Evolutionary conservation across 92 coral and sea anemone species (phyloP).

Genomic region (Siderastrea siderea): DNA sequence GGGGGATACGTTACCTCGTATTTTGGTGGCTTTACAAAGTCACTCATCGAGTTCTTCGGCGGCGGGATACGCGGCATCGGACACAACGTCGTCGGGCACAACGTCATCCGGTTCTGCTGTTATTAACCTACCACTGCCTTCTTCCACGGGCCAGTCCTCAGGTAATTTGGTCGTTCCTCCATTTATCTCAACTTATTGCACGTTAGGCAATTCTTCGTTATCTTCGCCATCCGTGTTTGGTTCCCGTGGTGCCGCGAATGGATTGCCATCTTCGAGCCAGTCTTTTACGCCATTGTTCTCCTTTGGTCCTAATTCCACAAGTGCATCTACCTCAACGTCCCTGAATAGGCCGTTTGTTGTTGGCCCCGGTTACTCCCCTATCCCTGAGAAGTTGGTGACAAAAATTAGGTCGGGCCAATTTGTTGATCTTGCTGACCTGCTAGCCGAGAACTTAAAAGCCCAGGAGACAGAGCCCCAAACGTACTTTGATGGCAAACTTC

Average conservation of each 20-base stretch:
- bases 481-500: not conserved
- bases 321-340: too few relatives aligned
- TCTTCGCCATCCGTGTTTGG: not conserved
- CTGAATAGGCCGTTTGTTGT: not conserved
- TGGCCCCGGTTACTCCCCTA: not conserved
- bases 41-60: too few relatives aligned
- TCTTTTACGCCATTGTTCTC: not conserved
- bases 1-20: too few relatives aligned
- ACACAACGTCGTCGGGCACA: not conserved
- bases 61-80: not conserved
- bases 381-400: slow-evolving; percentile 12
- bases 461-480: not conserved
- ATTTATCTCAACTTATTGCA: not conserved
- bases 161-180: not conserved
- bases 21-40: too few relatives aligned
- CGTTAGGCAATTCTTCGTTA: not conserved
- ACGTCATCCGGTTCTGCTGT: not conserved
- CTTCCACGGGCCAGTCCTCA: not conserved
- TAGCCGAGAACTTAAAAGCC: not conserved
- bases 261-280: not conserved
- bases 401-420: slow-evolving; percentile 2
- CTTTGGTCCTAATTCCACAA: too few relatives aligned
- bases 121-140: too few relatives aligned
- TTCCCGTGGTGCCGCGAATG: not conserved
- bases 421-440: slow-evolving; percentile 7